phyloP scores from a whole-genome alignment of 2,113 vertebrate genomes.

The Plestiodon gilberti region DNA sequence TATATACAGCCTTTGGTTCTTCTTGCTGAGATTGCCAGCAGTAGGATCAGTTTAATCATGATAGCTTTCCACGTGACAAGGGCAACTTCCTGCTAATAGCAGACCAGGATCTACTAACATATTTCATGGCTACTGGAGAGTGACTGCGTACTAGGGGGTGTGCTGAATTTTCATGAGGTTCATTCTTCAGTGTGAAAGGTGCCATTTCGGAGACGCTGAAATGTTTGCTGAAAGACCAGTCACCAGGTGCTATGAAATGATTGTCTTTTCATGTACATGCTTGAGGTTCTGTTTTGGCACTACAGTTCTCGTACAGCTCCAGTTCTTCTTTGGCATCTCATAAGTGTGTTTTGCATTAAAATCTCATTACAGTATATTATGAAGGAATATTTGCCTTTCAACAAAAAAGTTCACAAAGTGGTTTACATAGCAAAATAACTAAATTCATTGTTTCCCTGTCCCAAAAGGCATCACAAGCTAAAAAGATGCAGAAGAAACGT shows the following conservation, averaged over 20 bases:
- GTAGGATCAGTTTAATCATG: neutral
- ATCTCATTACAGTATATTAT: neutral
- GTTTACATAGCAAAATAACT: too few relatives aligned
- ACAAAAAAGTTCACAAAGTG: too few relatives aligned
- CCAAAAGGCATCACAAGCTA: too few relatives aligned
- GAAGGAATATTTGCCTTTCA: too few relatives aligned
- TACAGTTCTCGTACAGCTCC: neutral
- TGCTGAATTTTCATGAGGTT: neutral
- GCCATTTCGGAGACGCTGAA: neutral
- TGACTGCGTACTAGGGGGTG: conserved; percentile 7
- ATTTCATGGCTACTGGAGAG: conserved; percentile 2
- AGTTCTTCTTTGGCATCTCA: neutral
- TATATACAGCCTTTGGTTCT: conserved; percentile 12
- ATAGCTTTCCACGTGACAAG: conserved; percentile 3
- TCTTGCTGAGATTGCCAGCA: conserved; percentile 18
- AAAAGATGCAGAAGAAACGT: too few relatives aligned
- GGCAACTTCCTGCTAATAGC: neutral
- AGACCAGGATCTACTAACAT: neutral
- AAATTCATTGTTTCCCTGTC: too few relatives aligned
- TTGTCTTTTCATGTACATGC: neutral
- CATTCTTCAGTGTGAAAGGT: neutral
- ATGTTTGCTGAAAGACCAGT: neutral
- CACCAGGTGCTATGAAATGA: neutral
- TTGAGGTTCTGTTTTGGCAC: neutral
- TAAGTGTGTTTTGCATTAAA: neutral